Evolutionary conservation across 2,888 invertebrate species (phyloP).

Genomic region (Caradrina kadenii): DNA sequence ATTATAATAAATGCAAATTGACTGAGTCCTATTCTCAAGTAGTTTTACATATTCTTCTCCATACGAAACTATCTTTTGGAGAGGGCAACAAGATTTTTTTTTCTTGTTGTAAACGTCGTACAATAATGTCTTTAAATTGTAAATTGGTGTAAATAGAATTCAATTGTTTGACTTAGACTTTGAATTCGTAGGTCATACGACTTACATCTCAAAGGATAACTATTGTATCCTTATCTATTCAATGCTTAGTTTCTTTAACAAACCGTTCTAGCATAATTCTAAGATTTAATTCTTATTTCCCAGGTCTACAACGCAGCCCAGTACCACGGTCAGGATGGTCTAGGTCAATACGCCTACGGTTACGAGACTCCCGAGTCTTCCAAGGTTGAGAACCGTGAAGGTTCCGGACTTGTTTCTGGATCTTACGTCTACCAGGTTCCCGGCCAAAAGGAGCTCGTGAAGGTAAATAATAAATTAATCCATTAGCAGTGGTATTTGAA

Average conservation of each 20-base stretch:
- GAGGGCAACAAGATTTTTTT: too few relatives aligned
- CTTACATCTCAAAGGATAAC: too few relatives aligned
- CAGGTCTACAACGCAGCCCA: constrained; percentile 93
- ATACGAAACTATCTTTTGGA: too few relatives aligned
- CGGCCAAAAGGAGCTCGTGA: constrained; percentile 89
- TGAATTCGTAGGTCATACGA: too few relatives aligned
- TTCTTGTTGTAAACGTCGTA: too few relatives aligned
- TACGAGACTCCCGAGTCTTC: constrained; percentile 94
- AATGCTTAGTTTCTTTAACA: background rate
- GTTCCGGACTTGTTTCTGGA: constrained; percentile 93
- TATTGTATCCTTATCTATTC: too few relatives aligned
- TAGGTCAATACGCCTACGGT: constrained; percentile 93
- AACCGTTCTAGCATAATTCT: background rate
- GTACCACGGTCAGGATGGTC: constrained; percentile 93
- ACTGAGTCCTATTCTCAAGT: too few relatives aligned
- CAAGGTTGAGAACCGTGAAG: constrained; percentile 93
- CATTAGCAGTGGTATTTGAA: background rate
- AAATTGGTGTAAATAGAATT: too few relatives aligned
- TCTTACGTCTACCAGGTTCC: constrained; percentile 92
- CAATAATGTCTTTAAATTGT: too few relatives aligned
- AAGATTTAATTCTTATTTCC: constrained; percentile 1
- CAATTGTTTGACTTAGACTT: too few relatives aligned
- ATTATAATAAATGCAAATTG: too few relatives aligned
- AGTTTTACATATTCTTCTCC: too few relatives aligned
- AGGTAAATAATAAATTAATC: constrained; percentile 78